Percentiles rank a stretch among this genome's conserved stretches.
Conservation (phyloP, 2,113 vertebrate species). For the Indri indri region DNA sequence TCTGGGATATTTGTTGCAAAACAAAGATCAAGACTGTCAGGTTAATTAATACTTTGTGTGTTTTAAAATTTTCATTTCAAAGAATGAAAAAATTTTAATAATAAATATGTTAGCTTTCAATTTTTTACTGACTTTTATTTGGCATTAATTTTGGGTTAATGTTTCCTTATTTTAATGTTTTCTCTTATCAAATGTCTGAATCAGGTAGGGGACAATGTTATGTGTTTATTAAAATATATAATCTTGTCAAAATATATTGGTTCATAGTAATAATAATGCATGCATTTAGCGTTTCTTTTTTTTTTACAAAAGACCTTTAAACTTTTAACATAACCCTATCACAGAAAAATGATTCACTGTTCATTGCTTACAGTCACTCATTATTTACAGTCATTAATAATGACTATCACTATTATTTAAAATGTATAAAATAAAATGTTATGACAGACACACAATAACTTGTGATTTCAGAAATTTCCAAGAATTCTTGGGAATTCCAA, state of each 20-base stretch:
- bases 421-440: background rate
- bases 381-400: background rate
- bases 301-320: conserved; percentile 25
- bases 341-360: background rate
- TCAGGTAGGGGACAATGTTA: conserved; percentile 35
- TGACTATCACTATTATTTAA: background rate
- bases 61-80: background rate
- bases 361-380: background rate
- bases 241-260: conserved; percentile 40
- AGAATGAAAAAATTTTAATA: background rate
- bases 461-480: conserved; percentile 7
- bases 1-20: conserved; percentile 28
- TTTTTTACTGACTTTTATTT: background rate
- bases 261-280: background rate
- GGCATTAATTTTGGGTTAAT: background rate
- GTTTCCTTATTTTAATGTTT: background rate
- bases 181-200: background rate
- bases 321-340: background rate
- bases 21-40: background rate
- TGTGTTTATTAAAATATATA: background rate
- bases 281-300: background rate
- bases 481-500: background rate
- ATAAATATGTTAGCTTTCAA: conserved; percentile 13
- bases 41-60: background rate
- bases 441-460: conserved; percentile 1